A percentile compares a stretch with the other conserved stretches of the same genome.
phyloP scores from a whole-genome alignment of 2,113 vertebrate genomes.

The Narcine bancroftii region DNA sequence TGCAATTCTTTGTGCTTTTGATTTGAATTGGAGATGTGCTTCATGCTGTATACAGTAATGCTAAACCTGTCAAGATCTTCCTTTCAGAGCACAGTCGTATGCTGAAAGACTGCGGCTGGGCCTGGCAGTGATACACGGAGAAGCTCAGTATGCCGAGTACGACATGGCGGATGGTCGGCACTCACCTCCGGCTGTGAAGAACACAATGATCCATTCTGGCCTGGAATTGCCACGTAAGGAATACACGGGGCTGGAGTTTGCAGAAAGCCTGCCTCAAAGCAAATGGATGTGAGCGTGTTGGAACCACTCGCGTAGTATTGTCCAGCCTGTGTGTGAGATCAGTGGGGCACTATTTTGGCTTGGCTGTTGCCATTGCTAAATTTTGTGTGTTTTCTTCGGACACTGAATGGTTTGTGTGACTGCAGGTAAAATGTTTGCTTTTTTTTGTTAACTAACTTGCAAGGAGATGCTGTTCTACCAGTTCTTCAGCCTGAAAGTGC shows the following conservation, averaged over 20 bases:
- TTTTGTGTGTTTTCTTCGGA: background rate
- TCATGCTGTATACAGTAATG: background rate
- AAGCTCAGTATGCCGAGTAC: conserved; percentile 88
- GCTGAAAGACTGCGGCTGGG: conserved; percentile 87
- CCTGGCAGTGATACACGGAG: conserved; percentile 90
- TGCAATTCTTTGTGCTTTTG: background rate
- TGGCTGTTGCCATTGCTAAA: background rate
- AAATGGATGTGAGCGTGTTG: background rate
- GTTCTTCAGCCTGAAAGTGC: too few species aligned
- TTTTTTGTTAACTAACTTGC: background rate
- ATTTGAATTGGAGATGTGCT: background rate
- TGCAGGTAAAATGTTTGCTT: background rate
- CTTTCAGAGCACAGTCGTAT: conserved; percentile 83
- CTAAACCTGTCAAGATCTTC: background rate
- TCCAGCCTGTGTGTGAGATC: background rate
- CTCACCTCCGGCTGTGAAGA: conserved; percentile 87
- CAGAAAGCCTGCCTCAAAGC: background rate
- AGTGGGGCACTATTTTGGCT: too few species aligned
- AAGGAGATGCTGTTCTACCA: background rate
- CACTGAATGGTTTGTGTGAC: background rate
- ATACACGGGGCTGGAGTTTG: background rate
- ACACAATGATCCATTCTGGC: conserved; percentile 78
- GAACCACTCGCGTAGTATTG: background rate
- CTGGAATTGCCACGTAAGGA: conserved; percentile 87
- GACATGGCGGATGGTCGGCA: conserved; percentile 95